Evolutionary conservation across 2,888 invertebrate genomes (phyloP).

Genomic region (Acleris sparsana): DNA sequence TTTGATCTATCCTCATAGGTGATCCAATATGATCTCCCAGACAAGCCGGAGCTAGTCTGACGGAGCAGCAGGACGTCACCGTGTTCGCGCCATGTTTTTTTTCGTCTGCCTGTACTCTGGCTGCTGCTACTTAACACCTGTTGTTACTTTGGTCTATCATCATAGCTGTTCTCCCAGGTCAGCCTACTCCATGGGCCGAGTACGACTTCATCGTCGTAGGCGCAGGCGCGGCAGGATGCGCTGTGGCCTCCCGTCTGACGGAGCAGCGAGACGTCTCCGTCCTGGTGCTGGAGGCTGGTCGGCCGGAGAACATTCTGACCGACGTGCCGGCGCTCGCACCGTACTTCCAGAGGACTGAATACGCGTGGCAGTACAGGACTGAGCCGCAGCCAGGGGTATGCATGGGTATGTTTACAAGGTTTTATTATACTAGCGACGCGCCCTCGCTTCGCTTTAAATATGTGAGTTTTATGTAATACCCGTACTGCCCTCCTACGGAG

Average conservation of each 20-base stretch:
- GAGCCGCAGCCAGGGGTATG: conserved; percentile 83
- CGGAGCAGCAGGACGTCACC: conserved; percentile 67
- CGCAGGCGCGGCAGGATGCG: conserved; percentile 43
- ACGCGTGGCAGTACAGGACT: conserved; percentile 86
- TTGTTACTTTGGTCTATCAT: not conserved
- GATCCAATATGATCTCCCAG: too few species aligned
- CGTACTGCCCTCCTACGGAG: too few species aligned
- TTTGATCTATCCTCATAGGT: not conserved
- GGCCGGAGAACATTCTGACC: conserved; percentile 60
- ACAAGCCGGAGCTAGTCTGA: too few species aligned
- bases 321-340: conserved; percentile 76
- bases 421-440: not conserved
- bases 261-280: conserved; percentile 72
- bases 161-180: conserved; percentile 13
- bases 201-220: conserved; percentile 41
- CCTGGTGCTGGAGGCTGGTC: conserved; percentile 78
- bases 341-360: conserved; percentile 77
- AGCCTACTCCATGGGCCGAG: conserved; percentile 30
- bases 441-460: too few species aligned
- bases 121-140: too few species aligned
- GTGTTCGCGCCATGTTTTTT: conserved; percentile 50
- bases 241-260: conserved; percentile 65
- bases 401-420: conserved; percentile 51
- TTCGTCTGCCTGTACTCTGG: too few species aligned
- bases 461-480: too few species aligned